Evolutionary conservation across 2,797 vertebrate species (phyloP).

Genomic region (Vultur gryphus): DNA sequence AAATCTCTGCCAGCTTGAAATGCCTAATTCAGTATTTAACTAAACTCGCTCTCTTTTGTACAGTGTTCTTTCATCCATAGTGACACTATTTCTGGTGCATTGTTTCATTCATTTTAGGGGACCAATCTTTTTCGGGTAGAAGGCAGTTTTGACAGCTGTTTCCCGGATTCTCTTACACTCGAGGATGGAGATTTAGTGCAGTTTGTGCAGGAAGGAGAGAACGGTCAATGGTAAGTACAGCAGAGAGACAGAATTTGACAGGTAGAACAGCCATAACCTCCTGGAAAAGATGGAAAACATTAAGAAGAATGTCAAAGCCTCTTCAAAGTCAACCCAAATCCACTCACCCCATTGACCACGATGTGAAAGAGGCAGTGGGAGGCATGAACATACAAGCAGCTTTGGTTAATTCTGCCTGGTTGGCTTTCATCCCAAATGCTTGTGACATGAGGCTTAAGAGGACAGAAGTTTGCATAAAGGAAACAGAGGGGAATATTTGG

Average conservation of each 20-base stretch:
- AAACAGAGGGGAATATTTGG: not conserved
- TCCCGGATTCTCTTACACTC: conserved; percentile 71
- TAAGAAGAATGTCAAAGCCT: not conserved
- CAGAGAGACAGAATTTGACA: not conserved
- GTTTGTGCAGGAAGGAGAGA: conserved; percentile 82
- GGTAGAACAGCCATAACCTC: not conserved
- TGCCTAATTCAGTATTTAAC: not conserved
- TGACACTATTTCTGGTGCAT: not conserved
- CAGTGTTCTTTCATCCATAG: not conserved
- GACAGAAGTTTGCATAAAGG: not conserved
- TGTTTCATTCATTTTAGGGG: conserved; percentile 68
- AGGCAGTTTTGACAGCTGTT: conserved; percentile 78
- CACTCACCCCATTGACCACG: not conserved
- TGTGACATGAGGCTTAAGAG: not conserved
- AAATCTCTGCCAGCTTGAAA: not conserved
- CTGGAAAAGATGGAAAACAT: not conserved
- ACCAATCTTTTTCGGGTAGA: conserved; percentile 80
- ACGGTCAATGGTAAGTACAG: conserved; percentile 79
- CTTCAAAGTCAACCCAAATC: not conserved
- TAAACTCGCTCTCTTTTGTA: not conserved
- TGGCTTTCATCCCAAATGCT: not conserved
- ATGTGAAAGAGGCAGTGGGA: not conserved
- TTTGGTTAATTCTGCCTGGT: not conserved
- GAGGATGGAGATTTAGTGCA: conserved; percentile 82
- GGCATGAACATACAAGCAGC: not conserved